Percentiles rank a stretch among this genome's conserved stretches.
These are phyloP conservation scores for Philopedon plagiatum DNA, from an alignment of 2,888 invertebrate species.

Conservation along the genomic window DNA sequence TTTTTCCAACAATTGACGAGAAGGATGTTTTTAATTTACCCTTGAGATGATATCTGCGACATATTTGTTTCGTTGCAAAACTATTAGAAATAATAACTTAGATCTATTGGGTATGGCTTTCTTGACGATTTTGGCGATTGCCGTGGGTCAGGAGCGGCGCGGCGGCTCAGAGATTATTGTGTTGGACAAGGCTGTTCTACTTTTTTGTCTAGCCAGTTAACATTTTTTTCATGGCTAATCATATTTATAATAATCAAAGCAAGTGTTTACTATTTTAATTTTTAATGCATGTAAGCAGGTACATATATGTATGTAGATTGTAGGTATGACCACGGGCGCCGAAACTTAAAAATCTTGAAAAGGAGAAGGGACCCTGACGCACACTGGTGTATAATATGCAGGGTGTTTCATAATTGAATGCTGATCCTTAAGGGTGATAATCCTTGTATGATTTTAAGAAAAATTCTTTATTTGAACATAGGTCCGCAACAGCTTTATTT, in stretches of 20 bases:
- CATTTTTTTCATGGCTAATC: conserved; percentile 16
- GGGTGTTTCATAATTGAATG: too few relatives aligned
- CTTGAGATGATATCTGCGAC: not conserved
- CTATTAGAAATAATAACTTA: not conserved
- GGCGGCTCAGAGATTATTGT: conserved; percentile 34
- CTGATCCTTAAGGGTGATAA: too few relatives aligned
- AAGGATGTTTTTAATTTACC: conserved; percentile 17
- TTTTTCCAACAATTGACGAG: conserved; percentile 9
- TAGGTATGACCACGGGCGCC: too few relatives aligned
- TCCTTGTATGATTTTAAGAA: too few relatives aligned
- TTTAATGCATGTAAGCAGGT: not conserved
- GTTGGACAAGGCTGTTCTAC: conserved; percentile 46
- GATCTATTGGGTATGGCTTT: conserved; percentile 12
- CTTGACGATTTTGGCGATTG: conserved; percentile 27
- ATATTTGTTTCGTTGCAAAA: not conserved
- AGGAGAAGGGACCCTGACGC: too few relatives aligned
- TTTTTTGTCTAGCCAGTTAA: conserved; percentile 45
- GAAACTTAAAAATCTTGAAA: too few relatives aligned
- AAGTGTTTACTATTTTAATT: not conserved
- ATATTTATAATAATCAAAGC: conserved; percentile 3
- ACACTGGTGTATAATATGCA: too few relatives aligned
- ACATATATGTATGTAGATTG: not conserved
- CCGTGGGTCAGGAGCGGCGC: conserved; percentile 43
- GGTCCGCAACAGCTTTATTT: too few relatives aligned
- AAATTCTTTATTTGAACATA: too few relatives aligned